phyloP scores from a whole-genome alignment of 2,797 vertebrate species.

The Alca torda region DNA sequence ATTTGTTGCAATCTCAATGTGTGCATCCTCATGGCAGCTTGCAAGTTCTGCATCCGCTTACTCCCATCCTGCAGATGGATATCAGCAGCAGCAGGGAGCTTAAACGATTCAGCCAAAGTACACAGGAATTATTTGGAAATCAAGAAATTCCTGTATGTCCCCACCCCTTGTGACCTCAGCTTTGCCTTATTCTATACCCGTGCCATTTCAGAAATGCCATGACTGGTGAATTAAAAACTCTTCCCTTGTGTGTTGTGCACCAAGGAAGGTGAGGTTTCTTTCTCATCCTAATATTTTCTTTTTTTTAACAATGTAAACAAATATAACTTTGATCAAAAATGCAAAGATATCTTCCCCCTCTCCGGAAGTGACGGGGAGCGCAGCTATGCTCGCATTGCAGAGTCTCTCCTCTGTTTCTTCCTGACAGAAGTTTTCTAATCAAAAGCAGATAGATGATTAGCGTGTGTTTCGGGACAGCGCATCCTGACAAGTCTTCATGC shows the following conservation, averaged over 20 bases:
- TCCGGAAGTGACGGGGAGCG: not conserved
- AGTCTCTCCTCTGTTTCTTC: not conserved
- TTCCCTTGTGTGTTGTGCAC: not conserved
- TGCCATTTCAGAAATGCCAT: not conserved
- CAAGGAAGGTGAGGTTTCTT: not conserved
- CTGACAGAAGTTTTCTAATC: constrained; percentile 42
- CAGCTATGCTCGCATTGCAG: not conserved
- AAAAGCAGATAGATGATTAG: constrained; percentile 42
- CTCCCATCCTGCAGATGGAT: not conserved
- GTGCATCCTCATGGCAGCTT: not conserved
- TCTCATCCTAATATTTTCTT: not conserved
- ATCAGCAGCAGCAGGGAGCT: not conserved
- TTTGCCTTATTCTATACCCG: not conserved
- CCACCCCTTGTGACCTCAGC: not conserved
- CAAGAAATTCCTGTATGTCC: not conserved
- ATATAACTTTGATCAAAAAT: not conserved
- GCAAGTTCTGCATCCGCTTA: not conserved
- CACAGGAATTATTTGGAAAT: constrained; percentile 3
- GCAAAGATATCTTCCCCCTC: not conserved
- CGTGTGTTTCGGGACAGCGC: not conserved
- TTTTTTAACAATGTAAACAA: not conserved
- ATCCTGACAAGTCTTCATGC: not conserved
- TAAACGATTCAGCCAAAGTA: constrained; percentile 9
- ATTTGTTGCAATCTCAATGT: not conserved
- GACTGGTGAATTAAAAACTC: not conserved